phyloP scores from a whole-genome alignment of 2,113 vertebrate genomes.

The Anarhynchus alexandrinus region DNA sequence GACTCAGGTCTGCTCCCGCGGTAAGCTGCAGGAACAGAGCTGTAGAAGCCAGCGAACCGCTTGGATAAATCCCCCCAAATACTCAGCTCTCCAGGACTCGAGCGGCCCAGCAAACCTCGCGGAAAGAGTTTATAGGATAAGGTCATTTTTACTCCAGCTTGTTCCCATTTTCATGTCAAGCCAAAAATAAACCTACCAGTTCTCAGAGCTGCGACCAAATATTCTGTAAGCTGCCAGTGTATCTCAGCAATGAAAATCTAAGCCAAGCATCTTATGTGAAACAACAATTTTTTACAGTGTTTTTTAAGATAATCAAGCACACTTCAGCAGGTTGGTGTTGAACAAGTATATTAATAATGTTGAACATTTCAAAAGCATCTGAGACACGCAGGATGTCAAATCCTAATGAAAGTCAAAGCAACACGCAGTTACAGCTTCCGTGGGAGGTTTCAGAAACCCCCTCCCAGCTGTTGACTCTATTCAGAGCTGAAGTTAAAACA shows the following conservation, averaged over 20 bases:
- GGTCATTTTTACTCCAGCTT: neutral
- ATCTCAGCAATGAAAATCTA: neutral
- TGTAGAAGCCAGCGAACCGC: neutral
- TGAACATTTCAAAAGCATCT: conserved; percentile 1
- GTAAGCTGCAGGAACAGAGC: neutral
- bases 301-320: neutral
- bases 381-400: neutral
- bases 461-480: neutral
- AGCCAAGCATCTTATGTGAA: neutral
- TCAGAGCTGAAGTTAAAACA: neutral
- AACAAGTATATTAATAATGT: neutral
- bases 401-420: neutral
- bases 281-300: neutral
- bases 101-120: neutral
- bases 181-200: neutral
- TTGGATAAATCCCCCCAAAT: neutral
- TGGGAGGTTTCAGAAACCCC: neutral
- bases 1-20: neutral
- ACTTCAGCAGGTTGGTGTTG: neutral
- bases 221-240: neutral
- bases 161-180: neutral
- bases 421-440: neutral
- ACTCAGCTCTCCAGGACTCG: neutral
- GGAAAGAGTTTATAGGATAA: neutral
- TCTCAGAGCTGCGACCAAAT: conserved; percentile 5